Evolutionary conservation across 2,888 invertebrate species (phyloP).

Genomic region (Microplitis manilae): DNA sequence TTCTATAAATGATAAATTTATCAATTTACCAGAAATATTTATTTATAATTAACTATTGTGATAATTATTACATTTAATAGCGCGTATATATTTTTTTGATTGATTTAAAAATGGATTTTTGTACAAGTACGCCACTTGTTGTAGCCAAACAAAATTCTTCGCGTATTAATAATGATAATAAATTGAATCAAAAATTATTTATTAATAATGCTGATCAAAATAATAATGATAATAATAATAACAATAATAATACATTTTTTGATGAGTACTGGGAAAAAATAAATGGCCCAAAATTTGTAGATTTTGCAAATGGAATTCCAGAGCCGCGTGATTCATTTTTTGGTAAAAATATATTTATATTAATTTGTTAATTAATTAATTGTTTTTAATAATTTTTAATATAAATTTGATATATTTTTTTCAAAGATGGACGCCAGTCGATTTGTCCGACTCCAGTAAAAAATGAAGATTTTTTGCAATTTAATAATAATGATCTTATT

Average conservation of each 20-base stretch:
- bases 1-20: too few relatives aligned
- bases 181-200: slow-evolving; percentile 45
- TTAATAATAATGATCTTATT: slow-evolving; percentile 40
- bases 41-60: too few relatives aligned
- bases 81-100: too few relatives aligned
- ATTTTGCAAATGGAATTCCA: slow-evolving; percentile 38
- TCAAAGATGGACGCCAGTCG: slow-evolving; percentile 22
- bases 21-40: too few relatives aligned
- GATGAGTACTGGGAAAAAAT: slow-evolving; percentile 44
- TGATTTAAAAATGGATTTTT: slow-evolving; percentile 25
- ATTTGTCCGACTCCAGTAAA: background rate
- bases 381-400: background rate
- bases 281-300: slow-evolving; percentile 46
- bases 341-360: slow-evolving; percentile 35
- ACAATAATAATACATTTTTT: background rate
- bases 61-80: too few relatives aligned
- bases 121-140: slow-evolving; percentile 48
- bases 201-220: slow-evolving; percentile 43
- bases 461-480: background rate
- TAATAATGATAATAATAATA: background rate
- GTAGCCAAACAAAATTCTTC: slow-evolving; percentile 42
- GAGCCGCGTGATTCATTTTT: slow-evolving; percentile 46
- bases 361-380: too few relatives aligned
- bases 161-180: slow-evolving; percentile 39
- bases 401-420: background rate